Percentiles rank a stretch among this genome's conserved stretches.
Evolutionary conservation across 1,140 invertebrate species (phyloP).

Genomic region (Euglossa dilemma): DNA sequence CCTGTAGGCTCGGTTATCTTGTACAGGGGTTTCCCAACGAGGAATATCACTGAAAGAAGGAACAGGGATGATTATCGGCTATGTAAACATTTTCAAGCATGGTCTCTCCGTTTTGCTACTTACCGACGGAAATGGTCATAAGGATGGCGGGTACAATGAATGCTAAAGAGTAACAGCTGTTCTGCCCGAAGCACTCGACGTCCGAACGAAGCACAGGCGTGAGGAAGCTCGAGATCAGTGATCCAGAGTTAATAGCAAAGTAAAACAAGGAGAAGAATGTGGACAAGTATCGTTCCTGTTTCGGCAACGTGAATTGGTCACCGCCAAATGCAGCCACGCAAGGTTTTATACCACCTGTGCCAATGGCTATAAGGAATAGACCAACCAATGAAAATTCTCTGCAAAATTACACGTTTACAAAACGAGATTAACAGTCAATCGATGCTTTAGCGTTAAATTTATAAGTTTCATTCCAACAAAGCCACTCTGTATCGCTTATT

Average conservation of each 20-base stretch:
- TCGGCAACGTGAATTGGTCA: slow-evolving; percentile 94
- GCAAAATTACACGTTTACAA: slow-evolving; percentile 47
- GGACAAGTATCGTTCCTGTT: slow-evolving; percentile 89
- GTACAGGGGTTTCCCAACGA: slow-evolving; percentile 90
- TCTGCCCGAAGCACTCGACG: slow-evolving; percentile 91
- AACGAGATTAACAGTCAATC: background rate
- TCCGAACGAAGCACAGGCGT: slow-evolving; percentile 94
- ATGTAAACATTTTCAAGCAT: background rate
- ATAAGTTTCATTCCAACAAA: too few species aligned
- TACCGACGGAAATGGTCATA: slow-evolving; percentile 91
- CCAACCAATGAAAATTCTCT: slow-evolving; percentile 90
- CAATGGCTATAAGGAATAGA: slow-evolving; percentile 91
- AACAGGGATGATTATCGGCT: background rate
- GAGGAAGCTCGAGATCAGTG: slow-evolving; percentile 93
- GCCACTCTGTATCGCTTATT: too few species aligned
- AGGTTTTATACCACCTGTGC: slow-evolving; percentile 98
- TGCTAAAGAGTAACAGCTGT: slow-evolving; percentile 94
- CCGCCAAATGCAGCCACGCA: slow-evolving; percentile 98
- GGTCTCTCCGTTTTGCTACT: slow-evolving; percentile 76
- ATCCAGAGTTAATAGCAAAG: slow-evolving; percentile 96
- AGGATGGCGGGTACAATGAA: slow-evolving; percentile 95
- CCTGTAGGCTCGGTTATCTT: slow-evolving; percentile 90
- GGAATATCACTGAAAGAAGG: slow-evolving; percentile 89
- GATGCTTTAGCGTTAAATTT: background rate
- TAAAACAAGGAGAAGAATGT: slow-evolving; percentile 97